These are phyloP conservation scores for Parasteatoda lunata DNA, from an alignment of 2,888 invertebrate genomes.

Conservation along the genomic window DNA sequence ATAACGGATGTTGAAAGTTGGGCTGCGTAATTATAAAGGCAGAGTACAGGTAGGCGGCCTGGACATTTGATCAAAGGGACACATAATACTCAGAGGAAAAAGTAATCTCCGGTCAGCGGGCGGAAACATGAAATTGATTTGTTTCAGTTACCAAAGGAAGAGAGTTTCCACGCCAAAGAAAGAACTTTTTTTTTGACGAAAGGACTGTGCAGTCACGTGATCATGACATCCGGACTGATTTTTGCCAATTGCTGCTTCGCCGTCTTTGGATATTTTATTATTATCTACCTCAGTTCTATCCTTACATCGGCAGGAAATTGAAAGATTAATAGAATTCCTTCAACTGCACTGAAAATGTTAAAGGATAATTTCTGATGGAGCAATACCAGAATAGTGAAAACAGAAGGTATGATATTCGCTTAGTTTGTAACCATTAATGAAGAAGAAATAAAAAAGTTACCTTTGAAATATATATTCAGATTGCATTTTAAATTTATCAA, in stretches of 20 bases:
- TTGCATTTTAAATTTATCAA: too few relatives aligned
- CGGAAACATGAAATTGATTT: conserved; percentile 48
- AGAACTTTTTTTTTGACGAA: conserved; percentile 13
- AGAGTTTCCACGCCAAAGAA: conserved; percentile 6
- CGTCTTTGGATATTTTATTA: conserved; percentile 3
- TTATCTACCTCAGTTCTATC: neutral
- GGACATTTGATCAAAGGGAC: conserved; percentile 46
- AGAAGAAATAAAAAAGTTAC: too few relatives aligned
- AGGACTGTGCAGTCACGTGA: conserved; percentile 29
- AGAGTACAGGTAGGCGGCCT: conserved; percentile 11
- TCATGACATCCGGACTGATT: conserved; percentile 32
- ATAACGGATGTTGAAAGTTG: neutral
- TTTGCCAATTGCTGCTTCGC: conserved; percentile 15
- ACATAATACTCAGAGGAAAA: conserved; percentile 36
- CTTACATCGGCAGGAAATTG: neutral
- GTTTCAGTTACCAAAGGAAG: conserved; percentile 5
- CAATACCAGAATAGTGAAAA: too few relatives aligned
- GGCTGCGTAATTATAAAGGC: conserved; percentile 23
- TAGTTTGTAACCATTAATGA: too few relatives aligned
- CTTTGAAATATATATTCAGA: too few relatives aligned
- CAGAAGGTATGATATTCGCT: too few relatives aligned
- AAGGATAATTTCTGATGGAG: too few relatives aligned
- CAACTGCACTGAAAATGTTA: too few relatives aligned
- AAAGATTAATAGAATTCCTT: neutral
- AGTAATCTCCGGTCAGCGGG: conserved; percentile 51